phyloP scores from a whole-genome alignment of 2,888 invertebrate genomes.

The Charanyca ferruginea region DNA sequence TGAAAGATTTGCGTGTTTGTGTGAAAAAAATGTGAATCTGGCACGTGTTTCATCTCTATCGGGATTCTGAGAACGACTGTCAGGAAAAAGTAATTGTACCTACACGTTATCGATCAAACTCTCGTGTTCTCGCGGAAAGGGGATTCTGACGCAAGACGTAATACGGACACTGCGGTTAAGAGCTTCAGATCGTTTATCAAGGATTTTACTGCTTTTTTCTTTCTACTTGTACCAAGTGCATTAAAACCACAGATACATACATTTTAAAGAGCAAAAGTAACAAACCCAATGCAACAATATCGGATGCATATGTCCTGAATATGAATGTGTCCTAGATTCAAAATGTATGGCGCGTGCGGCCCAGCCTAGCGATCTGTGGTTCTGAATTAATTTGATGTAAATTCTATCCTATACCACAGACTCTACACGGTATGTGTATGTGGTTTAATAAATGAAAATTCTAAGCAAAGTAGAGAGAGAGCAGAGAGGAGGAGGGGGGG shows the following conservation, averaged over 20 bases:
- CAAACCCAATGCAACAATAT: slow-evolving; percentile 37
- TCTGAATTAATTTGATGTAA: slow-evolving; percentile 53
- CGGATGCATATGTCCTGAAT: slow-evolving; percentile 51
- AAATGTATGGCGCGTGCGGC: slow-evolving; percentile 37
- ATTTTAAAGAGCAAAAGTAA: slow-evolving; percentile 6
- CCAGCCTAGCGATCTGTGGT: slow-evolving; percentile 49
- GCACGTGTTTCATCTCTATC: slow-evolving; percentile 48
- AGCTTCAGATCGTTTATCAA: slow-evolving; percentile 17
- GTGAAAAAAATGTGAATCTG: slow-evolving; percentile 48
- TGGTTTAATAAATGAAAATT: slow-evolving; percentile 28
- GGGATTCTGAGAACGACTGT: slow-evolving; percentile 39
- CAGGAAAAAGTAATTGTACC: slow-evolving; percentile 36
- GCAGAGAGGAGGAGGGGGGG: no score
- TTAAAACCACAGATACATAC: no score
- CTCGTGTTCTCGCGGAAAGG: slow-evolving; percentile 19
- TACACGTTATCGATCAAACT: slow-evolving; percentile 41
- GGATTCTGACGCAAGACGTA: slow-evolving; percentile 1
- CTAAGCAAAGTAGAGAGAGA: slow-evolving; percentile 29
- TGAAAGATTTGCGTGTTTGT: slow-evolving; percentile 36
- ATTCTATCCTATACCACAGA: slow-evolving; percentile 32
- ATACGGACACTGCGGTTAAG: slow-evolving; percentile 3
- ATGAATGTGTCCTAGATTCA: slow-evolving; percentile 56
- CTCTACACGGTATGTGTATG: no score
- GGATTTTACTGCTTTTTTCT: slow-evolving; percentile 7
- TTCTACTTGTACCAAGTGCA: neutral